These are phyloP conservation scores for Myotis findleyi DNA, from an alignment of 2,797 vertebrate species.

Conservation along the genomic window DNA sequence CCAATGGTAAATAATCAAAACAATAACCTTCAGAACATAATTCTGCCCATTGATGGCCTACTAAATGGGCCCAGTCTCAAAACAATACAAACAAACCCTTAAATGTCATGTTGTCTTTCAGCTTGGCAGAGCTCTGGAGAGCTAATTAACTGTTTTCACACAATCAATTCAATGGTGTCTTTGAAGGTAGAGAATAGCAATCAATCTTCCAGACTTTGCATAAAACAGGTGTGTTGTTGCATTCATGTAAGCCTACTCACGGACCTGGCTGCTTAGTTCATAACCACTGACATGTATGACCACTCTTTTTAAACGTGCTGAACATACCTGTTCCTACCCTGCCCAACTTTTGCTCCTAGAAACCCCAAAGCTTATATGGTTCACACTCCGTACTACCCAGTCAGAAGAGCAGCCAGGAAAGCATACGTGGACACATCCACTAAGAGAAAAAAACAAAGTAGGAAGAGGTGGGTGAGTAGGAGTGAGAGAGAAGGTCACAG, in stretches of 20 bases:
- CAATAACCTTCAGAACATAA: not conserved
- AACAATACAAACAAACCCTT: not conserved
- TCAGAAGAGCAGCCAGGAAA: not conserved
- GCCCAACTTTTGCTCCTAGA: not conserved
- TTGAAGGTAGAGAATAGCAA: not conserved
- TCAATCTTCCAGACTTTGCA: not conserved
- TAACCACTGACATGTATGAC: not conserved
- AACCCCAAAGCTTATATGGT: not conserved
- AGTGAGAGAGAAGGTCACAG: not conserved
- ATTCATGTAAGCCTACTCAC: not conserved
- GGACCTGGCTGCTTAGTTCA: not conserved
- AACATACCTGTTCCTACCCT: not conserved
- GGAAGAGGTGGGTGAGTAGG: not conserved
- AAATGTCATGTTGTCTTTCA: not conserved
- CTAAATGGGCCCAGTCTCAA: not conserved
- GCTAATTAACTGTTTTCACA: constrained; percentile 30
- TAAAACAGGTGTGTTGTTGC: not conserved
- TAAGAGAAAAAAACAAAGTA: not conserved
- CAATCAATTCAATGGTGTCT: not conserved
- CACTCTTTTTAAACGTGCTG: not conserved
- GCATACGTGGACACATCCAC: too few relatives aligned
- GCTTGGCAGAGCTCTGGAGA: constrained; percentile 22
- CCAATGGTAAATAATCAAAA: not conserved
- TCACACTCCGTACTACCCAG: not conserved
- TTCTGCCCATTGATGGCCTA: not conserved